Conservation (phyloP, 2,888 invertebrate species). For the Lysandra coridon region DNA sequence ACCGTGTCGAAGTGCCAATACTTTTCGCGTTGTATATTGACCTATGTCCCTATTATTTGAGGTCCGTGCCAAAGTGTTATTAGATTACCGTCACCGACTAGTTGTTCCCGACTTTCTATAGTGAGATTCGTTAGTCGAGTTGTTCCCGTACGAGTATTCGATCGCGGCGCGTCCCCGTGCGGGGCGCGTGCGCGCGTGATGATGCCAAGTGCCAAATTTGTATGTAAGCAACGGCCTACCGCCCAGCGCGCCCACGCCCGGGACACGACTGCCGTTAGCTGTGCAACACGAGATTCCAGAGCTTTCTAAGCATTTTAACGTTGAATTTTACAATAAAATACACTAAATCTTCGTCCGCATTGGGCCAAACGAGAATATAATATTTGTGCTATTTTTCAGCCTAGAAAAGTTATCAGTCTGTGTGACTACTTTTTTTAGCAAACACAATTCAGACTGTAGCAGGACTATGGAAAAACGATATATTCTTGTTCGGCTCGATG, state of each 20-base stretch:
- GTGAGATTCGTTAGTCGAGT: conserved; percentile 21
- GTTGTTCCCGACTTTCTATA: conserved; percentile 12
- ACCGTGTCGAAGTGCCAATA: background rate
- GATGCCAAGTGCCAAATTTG: conserved; percentile 31
- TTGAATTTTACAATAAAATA: conserved; percentile 13
- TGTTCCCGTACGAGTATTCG: conserved; percentile 25
- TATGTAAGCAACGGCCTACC: conserved; percentile 30
- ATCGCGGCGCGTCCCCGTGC: conserved; percentile 19
- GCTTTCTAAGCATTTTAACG: background rate
- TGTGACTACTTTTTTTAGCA: background rate
- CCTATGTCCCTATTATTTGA: background rate
- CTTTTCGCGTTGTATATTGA: background rate
- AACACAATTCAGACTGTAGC: background rate
- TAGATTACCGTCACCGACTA: conserved; percentile 28
- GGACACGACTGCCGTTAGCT: conserved; percentile 7
- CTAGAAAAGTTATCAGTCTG: background rate
- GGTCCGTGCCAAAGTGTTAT: conserved; percentile 23
- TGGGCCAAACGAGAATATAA: background rate
- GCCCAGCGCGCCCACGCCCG: conserved; percentile 19
- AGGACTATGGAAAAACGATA: background rate
- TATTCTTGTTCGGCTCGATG: background rate
- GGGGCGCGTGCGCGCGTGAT: conserved; percentile 27
- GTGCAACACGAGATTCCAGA: conserved; percentile 8
- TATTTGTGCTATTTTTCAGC: background rate
- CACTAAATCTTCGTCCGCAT: background rate